Percentiles rank a stretch among this genome's conserved stretches.
phyloP scores from a whole-genome alignment of 2,888 invertebrate genomes.

The Dorcus hopei region DNA sequence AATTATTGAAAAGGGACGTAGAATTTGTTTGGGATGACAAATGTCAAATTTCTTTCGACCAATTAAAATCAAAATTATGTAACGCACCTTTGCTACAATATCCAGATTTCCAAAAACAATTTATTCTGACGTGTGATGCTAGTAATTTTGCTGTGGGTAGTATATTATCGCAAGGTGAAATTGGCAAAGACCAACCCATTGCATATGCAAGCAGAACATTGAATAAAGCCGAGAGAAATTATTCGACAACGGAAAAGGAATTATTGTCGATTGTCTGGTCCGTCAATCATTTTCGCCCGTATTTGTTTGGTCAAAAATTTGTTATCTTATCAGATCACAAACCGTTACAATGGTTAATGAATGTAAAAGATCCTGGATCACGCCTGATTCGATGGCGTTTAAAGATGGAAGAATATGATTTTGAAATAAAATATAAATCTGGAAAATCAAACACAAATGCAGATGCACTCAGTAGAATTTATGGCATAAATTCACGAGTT shows the following conservation, averaged over 20 bases:
- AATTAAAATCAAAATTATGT: too few species aligned
- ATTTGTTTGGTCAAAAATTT: constrained; percentile 40
- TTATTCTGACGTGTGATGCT: too few species aligned
- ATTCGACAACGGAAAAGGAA: constrained; percentile 41
- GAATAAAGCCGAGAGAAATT: constrained; percentile 37
- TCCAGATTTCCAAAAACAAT: too few species aligned
- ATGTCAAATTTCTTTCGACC: too few species aligned
- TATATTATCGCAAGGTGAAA: not conserved
- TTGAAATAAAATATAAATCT: constrained; percentile 33
- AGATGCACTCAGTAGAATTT: constrained; percentile 30
- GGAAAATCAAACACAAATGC: constrained; percentile 34
- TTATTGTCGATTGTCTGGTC: constrained; percentile 40
- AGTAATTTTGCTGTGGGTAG: too few species aligned
- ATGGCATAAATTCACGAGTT: too few species aligned
- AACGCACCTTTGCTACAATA: too few species aligned
- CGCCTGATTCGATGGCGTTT: constrained; percentile 35
- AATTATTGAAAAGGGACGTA: too few species aligned
- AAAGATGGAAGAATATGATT: constrained; percentile 36
- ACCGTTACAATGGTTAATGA: constrained; percentile 38
- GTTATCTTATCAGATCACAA: constrained; percentile 38
- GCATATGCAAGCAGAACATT: constrained; percentile 38
- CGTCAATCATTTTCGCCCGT: constrained; percentile 39
- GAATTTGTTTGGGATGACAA: too few species aligned
- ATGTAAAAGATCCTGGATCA: constrained; percentile 32
- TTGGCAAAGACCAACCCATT: constrained; percentile 34